A percentile compares a stretch with the other conserved stretches of the same genome.
Evolutionary conservation across 2,113 vertebrate genomes (phyloP).

Genomic region (Macaca mulatta): DNA sequence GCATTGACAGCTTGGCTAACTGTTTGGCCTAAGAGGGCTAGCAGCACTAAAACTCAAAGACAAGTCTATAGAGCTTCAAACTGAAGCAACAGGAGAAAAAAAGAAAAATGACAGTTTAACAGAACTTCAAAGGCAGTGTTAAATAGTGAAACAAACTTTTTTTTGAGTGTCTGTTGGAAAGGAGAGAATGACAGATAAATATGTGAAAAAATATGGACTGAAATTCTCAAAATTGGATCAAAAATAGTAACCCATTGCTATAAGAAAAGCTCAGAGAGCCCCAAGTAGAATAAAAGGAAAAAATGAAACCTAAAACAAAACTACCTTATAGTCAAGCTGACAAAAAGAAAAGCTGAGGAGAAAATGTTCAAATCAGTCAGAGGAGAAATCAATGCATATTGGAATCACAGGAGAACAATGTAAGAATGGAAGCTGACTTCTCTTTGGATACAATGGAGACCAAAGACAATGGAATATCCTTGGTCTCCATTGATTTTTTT

Average conservation of each 20-base stretch:
- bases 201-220: neutral
- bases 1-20: neutral
- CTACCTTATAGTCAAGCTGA: neutral
- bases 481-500: too few species aligned
- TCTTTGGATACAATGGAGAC: neutral
- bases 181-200: neutral
- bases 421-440: neutral
- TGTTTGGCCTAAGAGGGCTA: neutral
- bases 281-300: neutral
- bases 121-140: neutral
- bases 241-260: neutral
- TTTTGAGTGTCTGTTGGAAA: neutral
- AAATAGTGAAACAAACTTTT: neutral
- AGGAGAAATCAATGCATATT: neutral
- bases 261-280: neutral
- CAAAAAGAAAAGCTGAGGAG: constrained; percentile 21
- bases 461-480: neutral
- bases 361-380: constrained; percentile 4
- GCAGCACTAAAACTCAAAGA: neutral
- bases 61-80: neutral
- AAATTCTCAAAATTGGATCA: neutral
- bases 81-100: neutral
- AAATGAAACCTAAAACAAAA: neutral
- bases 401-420: neutral
- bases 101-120: neutral